A percentile compares a stretch with the other conserved stretches of the same genome.
Evolutionary conservation across 2,888 invertebrate genomes (phyloP).

Genomic region (Eustalomyia histrio): DNA sequence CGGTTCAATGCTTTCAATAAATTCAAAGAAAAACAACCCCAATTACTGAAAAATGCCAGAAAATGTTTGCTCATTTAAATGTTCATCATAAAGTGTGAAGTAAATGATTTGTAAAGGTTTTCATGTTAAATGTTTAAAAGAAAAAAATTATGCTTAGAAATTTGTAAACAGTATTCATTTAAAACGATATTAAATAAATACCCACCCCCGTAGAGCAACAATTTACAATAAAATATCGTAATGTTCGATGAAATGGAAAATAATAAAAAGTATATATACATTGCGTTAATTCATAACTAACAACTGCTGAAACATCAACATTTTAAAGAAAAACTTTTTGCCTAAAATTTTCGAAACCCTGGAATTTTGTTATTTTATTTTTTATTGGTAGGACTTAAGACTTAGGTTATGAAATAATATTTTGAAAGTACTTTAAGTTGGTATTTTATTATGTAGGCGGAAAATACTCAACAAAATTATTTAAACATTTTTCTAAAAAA

Average conservation of each 20-base stretch:
- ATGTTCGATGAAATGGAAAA: background rate
- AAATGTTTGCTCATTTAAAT: background rate
- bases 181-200: background rate
- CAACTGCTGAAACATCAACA: background rate
- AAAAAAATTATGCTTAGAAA: background rate
- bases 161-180: background rate
- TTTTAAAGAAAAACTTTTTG: no score
- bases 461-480: no score
- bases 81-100: background rate
- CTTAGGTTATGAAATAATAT: no score
- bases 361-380: no score
- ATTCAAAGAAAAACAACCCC: no score
- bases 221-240: background rate
- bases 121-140: background rate
- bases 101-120: background rate
- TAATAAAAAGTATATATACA: background rate
- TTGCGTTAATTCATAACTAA: background rate
- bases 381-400: no score
- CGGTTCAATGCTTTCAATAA: no score
- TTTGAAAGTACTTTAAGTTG: no score
- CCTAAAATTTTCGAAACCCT: no score
- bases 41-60: no score
- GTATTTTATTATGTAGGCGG: no score
- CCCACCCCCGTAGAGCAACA: background rate
- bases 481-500: no score